Percentiles rank a stretch among this genome's conserved stretches.
phyloP scores from a whole-genome alignment of 2,797 vertebrate genomes.

The Miichthys miiuy region DNA sequence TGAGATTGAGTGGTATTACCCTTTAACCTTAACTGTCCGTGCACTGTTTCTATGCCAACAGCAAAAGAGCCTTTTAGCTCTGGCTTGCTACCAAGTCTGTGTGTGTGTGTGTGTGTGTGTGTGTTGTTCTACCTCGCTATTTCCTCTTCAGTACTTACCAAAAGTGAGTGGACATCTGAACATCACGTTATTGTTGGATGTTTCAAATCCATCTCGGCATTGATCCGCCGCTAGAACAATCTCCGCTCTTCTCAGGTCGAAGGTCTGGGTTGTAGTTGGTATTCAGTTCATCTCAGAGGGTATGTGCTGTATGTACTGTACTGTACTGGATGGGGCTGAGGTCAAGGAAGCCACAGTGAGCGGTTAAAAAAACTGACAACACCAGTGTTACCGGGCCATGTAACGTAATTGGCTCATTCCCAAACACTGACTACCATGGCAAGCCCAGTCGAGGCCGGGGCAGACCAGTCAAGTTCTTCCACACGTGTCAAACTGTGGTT shows the following conservation, averaged over 20 bases:
- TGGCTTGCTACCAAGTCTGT: conserved; percentile 4
- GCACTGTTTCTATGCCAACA: conserved; percentile 73
- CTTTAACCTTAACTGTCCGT: conserved; percentile 60
- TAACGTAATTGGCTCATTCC: too few species aligned
- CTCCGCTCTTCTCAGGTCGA: too few species aligned
- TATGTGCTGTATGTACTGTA: too few species aligned
- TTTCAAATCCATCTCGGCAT: neutral
- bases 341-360: too few species aligned
- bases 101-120: conserved; percentile 30
- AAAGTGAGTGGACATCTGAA: neutral
- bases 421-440: too few species aligned
- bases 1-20: conserved; percentile 64
- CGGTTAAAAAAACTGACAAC: too few species aligned
- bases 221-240: neutral
- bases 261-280: neutral
- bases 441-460: neutral
- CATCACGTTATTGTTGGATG: neutral
- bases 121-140: conserved; percentile 4
- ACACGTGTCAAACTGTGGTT: neutral
- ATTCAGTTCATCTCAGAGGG: neutral
- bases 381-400: too few species aligned
- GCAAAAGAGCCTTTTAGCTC: conserved; percentile 27
- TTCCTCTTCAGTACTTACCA: conserved; percentile 3
- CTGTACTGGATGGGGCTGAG: neutral
- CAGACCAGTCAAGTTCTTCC: neutral